Percentiles rank a stretch among this genome's conserved stretches.
These are phyloP conservation scores for Drosophila takahashii DNA, from an alignment of 1,140 invertebrate species.

Conservation along the genomic window DNA sequence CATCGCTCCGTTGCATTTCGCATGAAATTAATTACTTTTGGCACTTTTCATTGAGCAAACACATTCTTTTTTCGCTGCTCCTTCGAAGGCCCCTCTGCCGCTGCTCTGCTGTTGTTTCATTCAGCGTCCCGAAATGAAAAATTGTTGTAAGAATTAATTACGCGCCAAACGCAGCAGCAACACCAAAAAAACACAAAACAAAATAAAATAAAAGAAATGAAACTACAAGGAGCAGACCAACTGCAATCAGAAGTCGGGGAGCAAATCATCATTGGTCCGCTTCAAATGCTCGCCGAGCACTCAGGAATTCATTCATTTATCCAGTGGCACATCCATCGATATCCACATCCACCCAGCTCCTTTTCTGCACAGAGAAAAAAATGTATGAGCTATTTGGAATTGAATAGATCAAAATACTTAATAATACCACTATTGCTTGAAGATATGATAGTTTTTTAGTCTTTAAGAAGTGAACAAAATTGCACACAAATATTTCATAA, in stretches of 20 bases:
- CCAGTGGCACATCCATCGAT: conserved; percentile 51
- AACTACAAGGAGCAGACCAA: conserved; percentile 23
- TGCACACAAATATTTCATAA: too few species aligned
- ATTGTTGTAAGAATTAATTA: conserved; percentile 82
- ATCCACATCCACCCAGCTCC: conserved; percentile 35
- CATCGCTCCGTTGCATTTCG: conserved; percentile 77
- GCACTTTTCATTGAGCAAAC: conserved; percentile 83
- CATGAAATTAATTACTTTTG: conserved; percentile 84
- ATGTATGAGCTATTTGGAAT: not conserved
- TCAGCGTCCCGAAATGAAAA: conserved; percentile 71
- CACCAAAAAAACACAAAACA: conserved; percentile 10
- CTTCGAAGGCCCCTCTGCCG: not conserved
- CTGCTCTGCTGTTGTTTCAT: conserved; percentile 62
- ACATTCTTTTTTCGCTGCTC: conserved; percentile 57
- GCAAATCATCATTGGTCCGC: conserved; percentile 66
- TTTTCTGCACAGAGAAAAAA: conserved; percentile 5
- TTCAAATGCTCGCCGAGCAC: conserved; percentile 65
- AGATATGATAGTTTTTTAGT: too few species aligned
- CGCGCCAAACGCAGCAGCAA: conserved; percentile 70
- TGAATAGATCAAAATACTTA: too few species aligned
- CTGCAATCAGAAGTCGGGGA: conserved; percentile 42
- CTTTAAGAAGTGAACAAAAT: too few species aligned
- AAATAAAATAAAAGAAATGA: conserved; percentile 8
- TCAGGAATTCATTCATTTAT: conserved; percentile 60
- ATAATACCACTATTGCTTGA: too few species aligned